Base-by-base conservation (phyloP, 1,140 invertebrate species). In the Zaprionus kolodkinae region DNA sequence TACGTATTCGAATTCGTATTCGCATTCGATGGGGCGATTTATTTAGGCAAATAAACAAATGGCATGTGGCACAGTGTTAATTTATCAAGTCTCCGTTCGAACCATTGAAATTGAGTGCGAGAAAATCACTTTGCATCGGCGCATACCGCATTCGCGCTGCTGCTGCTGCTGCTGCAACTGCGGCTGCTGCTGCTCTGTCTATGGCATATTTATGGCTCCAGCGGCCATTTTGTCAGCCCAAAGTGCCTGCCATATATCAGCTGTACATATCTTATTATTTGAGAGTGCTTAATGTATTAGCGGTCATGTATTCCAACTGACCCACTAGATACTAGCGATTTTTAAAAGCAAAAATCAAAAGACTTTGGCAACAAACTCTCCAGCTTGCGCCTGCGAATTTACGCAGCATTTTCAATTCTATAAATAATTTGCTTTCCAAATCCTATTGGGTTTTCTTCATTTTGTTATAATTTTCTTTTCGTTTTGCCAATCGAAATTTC, bases 31-130 rank as follows among this genome's bases (percentile, higher is more conserved):
- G 21, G 71, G 73, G 70, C 84, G 85, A 87, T 87, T 89, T 87
- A 87, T 87, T 89, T 89, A 71, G 73, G 61, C 84, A 84, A 87
- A 88, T 87, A 87, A 89, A 89, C 84, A 87, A 88, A 87, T 87
- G 84, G 84, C 85, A 87, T 87, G 84, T 87, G 84, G 84, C 85
- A 78, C 77, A 80, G 80, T 89, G 84, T 87, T 89, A 87, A 88
- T 87, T 87, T 87, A 87, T 87, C 84, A 87, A 89, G 63, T 80
- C 59, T 84, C 65, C 74, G 74, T 64, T 55, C 50, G 76, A 43
- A 35, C 67, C 67, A 84, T 78, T 88, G 80, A 80, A 74, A 78
- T 80, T 80, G 79, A 88, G 84, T 87, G 84, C 84, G 80, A 81
- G 84, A 80, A 88, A 87, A 88, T 87, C 84, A 87, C 85, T 89